Base-by-base conservation (phyloP, 37 sponge, comb jelly and placozoan genomes). In the Petrosia ficiformis region DNA sequence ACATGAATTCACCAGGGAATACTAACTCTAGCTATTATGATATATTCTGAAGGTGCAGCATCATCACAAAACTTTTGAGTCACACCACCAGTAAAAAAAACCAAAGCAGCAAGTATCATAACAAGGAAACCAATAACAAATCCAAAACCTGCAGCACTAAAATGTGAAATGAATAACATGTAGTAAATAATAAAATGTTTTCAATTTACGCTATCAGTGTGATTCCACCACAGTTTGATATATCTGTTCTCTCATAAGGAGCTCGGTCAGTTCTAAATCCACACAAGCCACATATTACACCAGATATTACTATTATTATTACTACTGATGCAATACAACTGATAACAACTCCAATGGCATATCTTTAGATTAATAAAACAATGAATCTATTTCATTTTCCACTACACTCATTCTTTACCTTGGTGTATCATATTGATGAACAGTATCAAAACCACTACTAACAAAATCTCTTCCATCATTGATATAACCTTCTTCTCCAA, bases 221-320 rank as follows among this genome's bases (percentile, higher is more conserved):
- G 48, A 84, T 80, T 8, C 85, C 85, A 5, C 82, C 85, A 81
- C 85, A 90, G 73, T 90, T 75, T 33, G 90, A 84, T 42, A 84
- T 31, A 21, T 24, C 25, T 24, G 74, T 70, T 25, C 90, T 44
- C 3, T 80, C 71, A 28, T 75, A 32, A 0, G 90, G 90, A 14
- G 25, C 59, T 28, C 35, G 28, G 29, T 90, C 69, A 65, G 42
- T 76, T 32, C 77, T 63, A 54, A 74, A 81, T 10, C 90, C 85
- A 65, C 36, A n/a, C 35, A 80, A 37, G 11, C 85, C 90, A 37
- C 76, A 44, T 0, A 90, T 10, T 16, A 90, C 58, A 37, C 76
- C 90, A 37, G 76, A 54, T 25, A 77, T 10, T 26, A 70, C 42
- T 2, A 90, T 34, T 31, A 80, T 64, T 0, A 84, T 54, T 21